Base-by-base conservation (phyloP, 2,113 vertebrate species). In the Chlamydotis undulata region DNA sequence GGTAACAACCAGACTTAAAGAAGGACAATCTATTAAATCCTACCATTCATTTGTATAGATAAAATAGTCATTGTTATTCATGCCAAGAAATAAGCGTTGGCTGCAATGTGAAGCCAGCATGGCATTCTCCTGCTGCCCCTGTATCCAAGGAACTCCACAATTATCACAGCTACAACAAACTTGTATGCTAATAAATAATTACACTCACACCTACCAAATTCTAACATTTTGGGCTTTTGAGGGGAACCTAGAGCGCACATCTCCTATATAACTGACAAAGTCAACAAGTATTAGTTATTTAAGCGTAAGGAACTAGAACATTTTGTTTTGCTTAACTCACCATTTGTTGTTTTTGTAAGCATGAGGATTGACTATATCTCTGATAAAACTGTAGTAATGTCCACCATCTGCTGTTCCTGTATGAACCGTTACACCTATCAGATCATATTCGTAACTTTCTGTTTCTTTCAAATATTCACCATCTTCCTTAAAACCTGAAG, bases 321-420 rank as follows among this genome's bases (percentile, higher is more conserved):
- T 97, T n/a, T 43, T 68, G 67, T 41, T 52, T 39, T 39, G 73
- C 43, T 24, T 14, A 87, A 96, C 98, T 98, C 97, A 99, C 99
- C 99, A 99, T 94, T 99, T 99, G 97, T 99, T 99, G 98, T 99
- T 99, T 96, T 98, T 99, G 97, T 99, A 99, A 78, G 99, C 99
- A n/a, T 99, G 99, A 2, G 99, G 99, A 96, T 99, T 99, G 89
- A 99, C 98, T 79, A 99, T 99, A 96, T 99, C 99, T 79, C 99
- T 97, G 96, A 99, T 99, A 94, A 99, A 99, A 96, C 99, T 99
- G 96, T 99, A 99, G 97, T 99, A 99, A 95, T 99, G 99, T 2
- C 99, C 99, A 33, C 99, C 99, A 68, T 99, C 99, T 12, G 99
- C 99, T 7, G 99, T 99, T 70, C 99, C 99, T 13, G 99, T 99